phyloP scores from a whole-genome alignment of 2,888 invertebrate genomes.

The Oligia fasciuncula region DNA sequence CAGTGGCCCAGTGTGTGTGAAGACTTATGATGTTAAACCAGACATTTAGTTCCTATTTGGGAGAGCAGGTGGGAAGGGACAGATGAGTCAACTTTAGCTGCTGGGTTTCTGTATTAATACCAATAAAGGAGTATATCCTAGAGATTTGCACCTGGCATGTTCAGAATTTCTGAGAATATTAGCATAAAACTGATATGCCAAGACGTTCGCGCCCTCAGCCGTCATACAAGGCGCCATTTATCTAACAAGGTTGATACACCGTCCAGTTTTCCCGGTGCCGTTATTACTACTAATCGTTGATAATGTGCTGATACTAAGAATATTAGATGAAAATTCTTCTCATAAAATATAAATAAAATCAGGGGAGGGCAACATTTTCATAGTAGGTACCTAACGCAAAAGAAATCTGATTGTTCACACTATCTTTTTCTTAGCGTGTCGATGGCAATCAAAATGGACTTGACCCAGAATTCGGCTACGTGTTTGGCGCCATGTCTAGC shows the following conservation, averaged over 20 bases:
- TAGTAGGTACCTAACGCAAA: not conserved
- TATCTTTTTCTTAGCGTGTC: not conserved
- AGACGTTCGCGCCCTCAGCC: constrained; percentile 62
- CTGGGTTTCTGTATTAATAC: constrained; percentile 8
- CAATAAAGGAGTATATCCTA: constrained; percentile 15
- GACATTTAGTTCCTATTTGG: constrained; percentile 28
- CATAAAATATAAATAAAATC: constrained; percentile 9
- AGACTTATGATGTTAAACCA: constrained; percentile 53
- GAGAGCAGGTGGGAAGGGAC: constrained; percentile 35
- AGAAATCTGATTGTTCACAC: not conserved
- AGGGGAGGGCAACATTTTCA: constrained; percentile 2
- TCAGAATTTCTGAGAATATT: constrained; percentile 63
- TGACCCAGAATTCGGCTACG: not conserved
- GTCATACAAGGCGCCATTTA: constrained; percentile 72
- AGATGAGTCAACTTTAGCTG: constrained; percentile 25
- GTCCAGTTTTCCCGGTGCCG: constrained; percentile 68
- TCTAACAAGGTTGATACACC: constrained; percentile 69
- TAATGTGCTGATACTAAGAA: constrained; percentile 62
- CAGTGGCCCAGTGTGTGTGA: constrained; percentile 24
- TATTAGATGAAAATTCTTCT: constrained; percentile 31
- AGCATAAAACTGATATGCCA: constrained; percentile 70
- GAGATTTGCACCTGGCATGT: constrained; percentile 29
- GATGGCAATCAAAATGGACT: not conserved
- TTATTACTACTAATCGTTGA: constrained; percentile 73
- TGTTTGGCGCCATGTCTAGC: not conserved